Percentiles rank a stretch among this genome's conserved stretches.
These are phyloP conservation scores for Rhingia rostrata DNA, from an alignment of 2,888 invertebrate species.

Conservation along the genomic window DNA sequence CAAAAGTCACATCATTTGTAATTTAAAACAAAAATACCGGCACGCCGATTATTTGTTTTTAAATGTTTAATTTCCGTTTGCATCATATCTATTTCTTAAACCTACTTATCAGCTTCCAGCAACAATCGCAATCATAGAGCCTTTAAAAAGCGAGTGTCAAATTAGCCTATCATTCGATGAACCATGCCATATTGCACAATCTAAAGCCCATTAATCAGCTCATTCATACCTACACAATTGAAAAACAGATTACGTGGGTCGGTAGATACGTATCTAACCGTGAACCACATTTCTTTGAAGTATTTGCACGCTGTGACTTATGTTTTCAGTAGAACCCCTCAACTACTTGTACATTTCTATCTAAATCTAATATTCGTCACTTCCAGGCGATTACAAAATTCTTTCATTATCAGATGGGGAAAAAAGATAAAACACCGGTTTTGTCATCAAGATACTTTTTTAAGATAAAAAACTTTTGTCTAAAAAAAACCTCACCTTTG, in stretches of 20 bases:
- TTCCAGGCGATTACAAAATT: not conserved
- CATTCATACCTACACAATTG: not conserved
- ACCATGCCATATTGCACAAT: no score
- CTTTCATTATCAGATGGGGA: not conserved
- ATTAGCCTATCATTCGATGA: no score
- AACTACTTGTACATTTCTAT: not conserved
- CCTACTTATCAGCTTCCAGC: no score
- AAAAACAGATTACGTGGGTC: no score
- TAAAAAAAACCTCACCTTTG: constrained; percentile 75
- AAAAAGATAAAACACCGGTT: not conserved
- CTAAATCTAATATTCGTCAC: constrained; percentile 14
- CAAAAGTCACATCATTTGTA: no score
- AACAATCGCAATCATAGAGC: no score
- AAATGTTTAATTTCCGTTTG: no score
- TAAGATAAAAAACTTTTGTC: not conserved
- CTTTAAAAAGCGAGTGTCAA: no score
- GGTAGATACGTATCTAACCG: no score
- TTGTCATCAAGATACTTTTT: constrained; percentile 14
- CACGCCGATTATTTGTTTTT: no score
- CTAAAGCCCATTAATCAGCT: not conserved
- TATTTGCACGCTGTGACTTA: not conserved
- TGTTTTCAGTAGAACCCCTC: not conserved
- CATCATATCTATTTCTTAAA: no score
- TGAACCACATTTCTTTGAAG: not conserved
- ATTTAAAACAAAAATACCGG: no score